Evolutionary conservation across 2,888 invertebrate genomes (phyloP).

Genomic region (Idaea straminata): DNA sequence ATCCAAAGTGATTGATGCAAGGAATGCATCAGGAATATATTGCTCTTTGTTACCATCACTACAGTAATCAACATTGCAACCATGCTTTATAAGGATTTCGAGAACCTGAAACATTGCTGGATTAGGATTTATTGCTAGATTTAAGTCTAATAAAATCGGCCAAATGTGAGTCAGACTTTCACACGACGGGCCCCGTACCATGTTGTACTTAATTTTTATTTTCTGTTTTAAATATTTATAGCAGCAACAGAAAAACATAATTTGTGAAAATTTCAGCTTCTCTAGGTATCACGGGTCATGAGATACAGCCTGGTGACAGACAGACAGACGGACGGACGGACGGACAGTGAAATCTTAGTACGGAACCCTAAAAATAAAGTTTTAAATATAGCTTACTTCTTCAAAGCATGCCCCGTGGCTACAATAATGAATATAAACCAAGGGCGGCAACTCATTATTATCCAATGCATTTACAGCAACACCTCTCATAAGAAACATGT

Average conservation of each 20-base stretch:
- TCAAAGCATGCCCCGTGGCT: constrained; percentile 54
- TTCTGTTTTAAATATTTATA: no score
- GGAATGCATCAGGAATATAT: constrained; percentile 64
- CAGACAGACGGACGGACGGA: no score
- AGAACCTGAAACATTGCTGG: constrained; percentile 50
- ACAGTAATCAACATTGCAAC: constrained; percentile 68
- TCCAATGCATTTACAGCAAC: constrained; percentile 60
- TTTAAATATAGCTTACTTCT: constrained; percentile 51
- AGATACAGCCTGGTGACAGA: no score
- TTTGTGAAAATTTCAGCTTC: no score
- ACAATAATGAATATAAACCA: constrained; percentile 65
- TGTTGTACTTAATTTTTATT: no score
- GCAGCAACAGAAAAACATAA: no score
- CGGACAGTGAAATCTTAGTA: background rate
- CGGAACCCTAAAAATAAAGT: constrained; percentile 2
- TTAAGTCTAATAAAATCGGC: background rate
- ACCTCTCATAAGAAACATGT: constrained; percentile 64
- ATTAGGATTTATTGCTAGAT: background rate
- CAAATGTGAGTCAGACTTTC: no score
- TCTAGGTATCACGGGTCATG: no score
- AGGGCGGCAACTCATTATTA: constrained; percentile 65
- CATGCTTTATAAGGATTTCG: constrained; percentile 59
- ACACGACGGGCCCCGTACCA: no score
- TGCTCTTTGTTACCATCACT: constrained; percentile 35
- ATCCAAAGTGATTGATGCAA: constrained; percentile 56